A percentile compares a stretch with the other conserved stretches of the same genome.
Conservation (phyloP, 2,797 vertebrate genomes). For the Pseudochirops cupreus region DNA sequence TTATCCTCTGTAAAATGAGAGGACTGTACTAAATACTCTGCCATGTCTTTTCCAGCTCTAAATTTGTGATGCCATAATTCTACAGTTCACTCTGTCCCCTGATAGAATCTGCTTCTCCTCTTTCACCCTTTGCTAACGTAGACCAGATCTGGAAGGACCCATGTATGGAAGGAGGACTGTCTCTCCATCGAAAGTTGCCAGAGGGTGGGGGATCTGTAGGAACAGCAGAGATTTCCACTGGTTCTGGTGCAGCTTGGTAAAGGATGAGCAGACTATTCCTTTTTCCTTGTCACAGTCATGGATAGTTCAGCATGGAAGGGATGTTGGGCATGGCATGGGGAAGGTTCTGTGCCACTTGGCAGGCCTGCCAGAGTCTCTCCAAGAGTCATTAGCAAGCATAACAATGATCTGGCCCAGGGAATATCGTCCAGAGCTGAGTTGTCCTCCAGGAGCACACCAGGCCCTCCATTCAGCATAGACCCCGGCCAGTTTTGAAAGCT, state of each 20-base stretch:
- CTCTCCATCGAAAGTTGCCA: background rate
- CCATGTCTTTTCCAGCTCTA: background rate
- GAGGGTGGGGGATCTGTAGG: background rate
- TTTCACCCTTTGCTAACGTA: background rate
- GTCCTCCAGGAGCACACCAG: background rate
- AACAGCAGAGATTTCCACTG: background rate
- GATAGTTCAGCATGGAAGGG: background rate
- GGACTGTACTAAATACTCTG: background rate
- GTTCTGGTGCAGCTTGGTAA: background rate
- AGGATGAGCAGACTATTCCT: background rate
- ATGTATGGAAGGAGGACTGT: accelerated
- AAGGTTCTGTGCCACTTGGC: background rate
- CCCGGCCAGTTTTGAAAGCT: background rate
- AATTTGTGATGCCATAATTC: background rate
- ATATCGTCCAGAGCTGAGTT: background rate
- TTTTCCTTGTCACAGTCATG: background rate
- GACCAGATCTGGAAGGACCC: background rate
- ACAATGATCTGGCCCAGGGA: background rate
- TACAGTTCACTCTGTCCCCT: background rate
- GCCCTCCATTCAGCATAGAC: background rate
- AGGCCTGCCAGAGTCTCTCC: too few species aligned
- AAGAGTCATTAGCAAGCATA: background rate
- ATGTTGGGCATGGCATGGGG: background rate
- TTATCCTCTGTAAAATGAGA: background rate
- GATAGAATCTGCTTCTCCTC: background rate